Conservation (phyloP, 2,888 invertebrate genomes). For the Actias luna region DNA sequence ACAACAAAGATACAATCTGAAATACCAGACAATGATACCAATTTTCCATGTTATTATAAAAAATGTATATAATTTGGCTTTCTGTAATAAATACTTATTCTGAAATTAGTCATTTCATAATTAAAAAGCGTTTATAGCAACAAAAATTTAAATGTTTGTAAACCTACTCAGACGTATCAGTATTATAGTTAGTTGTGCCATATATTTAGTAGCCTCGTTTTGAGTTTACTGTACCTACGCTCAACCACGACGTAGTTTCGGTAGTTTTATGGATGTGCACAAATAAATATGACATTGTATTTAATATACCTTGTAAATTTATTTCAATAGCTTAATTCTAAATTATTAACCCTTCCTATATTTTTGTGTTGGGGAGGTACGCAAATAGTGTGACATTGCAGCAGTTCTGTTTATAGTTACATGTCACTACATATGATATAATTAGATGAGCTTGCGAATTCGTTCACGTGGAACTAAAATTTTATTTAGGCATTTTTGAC, state of each 20-base stretch:
- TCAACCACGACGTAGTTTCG: neutral
- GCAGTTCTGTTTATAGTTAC: neutral
- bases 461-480: no score
- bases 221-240: neutral
- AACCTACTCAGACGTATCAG: no score
- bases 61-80: no score
- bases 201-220: neutral
- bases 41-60: no score
- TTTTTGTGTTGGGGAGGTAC: neutral
- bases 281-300: neutral
- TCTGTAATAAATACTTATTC: no score
- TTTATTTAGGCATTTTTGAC: no score
- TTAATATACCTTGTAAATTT: neutral
- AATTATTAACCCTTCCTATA: conserved; percentile 38
- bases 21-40: no score
- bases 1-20: no score
- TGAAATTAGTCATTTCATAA: conserved; percentile 44
- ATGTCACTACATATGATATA: no score
- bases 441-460: no score
- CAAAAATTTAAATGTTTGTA: neutral
- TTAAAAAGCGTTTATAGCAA: conserved; percentile 45
- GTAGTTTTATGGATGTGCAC: neutral
- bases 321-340: conserved; percentile 29
- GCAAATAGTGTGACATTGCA: neutral
- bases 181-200: no score